These are phyloP conservation scores for Apogon hyalosoma DNA, from an alignment of 2,797 vertebrate genomes.

Conservation along the genomic window DNA sequence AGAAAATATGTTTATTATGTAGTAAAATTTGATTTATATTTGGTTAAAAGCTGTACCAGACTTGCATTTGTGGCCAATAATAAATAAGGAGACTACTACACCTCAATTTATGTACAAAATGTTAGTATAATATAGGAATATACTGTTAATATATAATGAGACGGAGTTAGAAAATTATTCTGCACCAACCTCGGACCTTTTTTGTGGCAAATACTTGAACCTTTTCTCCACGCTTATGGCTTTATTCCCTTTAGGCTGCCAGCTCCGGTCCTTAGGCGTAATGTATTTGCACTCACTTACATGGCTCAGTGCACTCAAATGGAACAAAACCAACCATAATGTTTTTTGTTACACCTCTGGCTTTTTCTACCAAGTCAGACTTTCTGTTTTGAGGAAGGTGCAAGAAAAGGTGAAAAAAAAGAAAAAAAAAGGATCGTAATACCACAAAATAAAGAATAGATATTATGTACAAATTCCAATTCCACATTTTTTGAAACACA, in stretches of 20 bases:
- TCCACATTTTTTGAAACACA: no score
- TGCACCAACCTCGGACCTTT: not conserved
- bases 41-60: not conserved
- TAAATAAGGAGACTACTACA: not conserved
- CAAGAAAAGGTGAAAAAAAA: not conserved
- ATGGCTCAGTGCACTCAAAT: not conserved
- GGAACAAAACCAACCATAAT: not conserved
- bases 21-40: no score
- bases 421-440: not conserved
- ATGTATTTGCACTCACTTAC: not conserved
- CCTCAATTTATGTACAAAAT: not conserved
- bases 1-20: no score
- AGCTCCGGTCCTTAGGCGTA: not conserved
- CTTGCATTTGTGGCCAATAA: no score
- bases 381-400: not conserved
- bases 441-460: no score
- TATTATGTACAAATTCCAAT: not conserved
- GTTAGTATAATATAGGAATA: no score
- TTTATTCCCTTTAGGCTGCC: conserved; percentile 6
- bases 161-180: not conserved
- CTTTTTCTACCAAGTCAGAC: not conserved
- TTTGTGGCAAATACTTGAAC: not conserved
- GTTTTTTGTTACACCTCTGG: not conserved
- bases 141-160: no score
- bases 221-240: not conserved